Evolutionary conservation across 2,113 vertebrate genomes (phyloP).

Genomic region (Ctenomys sociabilis): DNA sequence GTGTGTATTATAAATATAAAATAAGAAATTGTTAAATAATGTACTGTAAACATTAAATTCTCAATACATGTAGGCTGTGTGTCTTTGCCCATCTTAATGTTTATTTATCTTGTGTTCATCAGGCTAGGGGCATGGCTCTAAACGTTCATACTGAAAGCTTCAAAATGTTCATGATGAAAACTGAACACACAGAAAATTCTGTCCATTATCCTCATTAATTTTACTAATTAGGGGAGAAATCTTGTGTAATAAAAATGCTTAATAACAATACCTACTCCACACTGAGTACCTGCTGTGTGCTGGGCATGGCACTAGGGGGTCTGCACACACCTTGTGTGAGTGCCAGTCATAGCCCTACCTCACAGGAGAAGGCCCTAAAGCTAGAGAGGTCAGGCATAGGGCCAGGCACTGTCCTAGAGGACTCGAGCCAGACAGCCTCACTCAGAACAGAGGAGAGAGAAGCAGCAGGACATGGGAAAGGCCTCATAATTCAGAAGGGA

Average conservation of each 20-base stretch:
- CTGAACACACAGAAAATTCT: constrained; percentile 45
- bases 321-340: neutral
- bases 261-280: neutral
- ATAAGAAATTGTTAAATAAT: neutral
- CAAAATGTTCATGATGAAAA: constrained; percentile 7
- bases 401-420: neutral
- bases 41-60: constrained; percentile 25
- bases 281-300: neutral
- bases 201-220: constrained; percentile 11
- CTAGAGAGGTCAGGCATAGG: neutral
- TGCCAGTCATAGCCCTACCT: neutral
- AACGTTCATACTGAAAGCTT: neutral
- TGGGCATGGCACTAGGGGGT: neutral
- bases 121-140: neutral
- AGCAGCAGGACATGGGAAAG: neutral
- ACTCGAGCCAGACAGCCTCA: neutral
- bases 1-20: too few species aligned
- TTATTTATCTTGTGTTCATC: neutral
- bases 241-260: neutral
- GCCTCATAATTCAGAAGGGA: neutral
- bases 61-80: neutral
- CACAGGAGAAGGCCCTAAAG: constrained; percentile 4
- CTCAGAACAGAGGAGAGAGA: neutral
- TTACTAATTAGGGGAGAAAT: neutral
- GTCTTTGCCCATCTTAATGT: neutral